phyloP scores from a whole-genome alignment of 2,797 vertebrate species.

The Cyclopterus lumpus region DNA sequence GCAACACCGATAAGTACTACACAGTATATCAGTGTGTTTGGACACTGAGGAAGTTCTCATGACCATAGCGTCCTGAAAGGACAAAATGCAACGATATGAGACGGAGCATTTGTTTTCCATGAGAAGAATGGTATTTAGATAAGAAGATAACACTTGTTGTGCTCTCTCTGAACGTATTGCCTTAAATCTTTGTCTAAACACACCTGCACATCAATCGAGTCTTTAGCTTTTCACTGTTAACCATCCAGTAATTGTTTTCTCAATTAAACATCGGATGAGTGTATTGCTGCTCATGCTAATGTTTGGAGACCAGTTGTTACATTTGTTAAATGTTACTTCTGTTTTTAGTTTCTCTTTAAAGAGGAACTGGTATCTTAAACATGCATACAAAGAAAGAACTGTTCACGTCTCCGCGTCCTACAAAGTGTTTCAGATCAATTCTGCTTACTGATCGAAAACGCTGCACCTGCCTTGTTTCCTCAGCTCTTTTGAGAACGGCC shows the following conservation, averaged over 20 bases:
- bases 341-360: not conserved
- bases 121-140: not conserved
- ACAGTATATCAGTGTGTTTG: not conserved
- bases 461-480: not conserved
- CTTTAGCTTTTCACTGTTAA: not conserved
- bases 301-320: not conserved
- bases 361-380: not conserved
- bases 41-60: constrained; percentile 1
- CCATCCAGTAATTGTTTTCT: not conserved
- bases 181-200: not conserved
- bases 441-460: not conserved
- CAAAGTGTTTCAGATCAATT: constrained; percentile 8
- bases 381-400: not conserved
- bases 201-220: not conserved
- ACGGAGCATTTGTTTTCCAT: not conserved
- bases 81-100: not conserved
- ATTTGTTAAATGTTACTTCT: not conserved
- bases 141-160: not conserved
- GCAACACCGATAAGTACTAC: not conserved
- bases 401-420: not conserved
- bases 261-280: not conserved
- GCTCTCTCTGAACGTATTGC: not conserved
- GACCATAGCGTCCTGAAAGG: not conserved
- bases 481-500: constrained; percentile 6
- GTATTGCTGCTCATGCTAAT: not conserved